Percentiles rank a stretch among this genome's conserved stretches.
Evolutionary conservation across 2,797 vertebrate species (phyloP).

Genomic region (Spizella passerina): DNA sequence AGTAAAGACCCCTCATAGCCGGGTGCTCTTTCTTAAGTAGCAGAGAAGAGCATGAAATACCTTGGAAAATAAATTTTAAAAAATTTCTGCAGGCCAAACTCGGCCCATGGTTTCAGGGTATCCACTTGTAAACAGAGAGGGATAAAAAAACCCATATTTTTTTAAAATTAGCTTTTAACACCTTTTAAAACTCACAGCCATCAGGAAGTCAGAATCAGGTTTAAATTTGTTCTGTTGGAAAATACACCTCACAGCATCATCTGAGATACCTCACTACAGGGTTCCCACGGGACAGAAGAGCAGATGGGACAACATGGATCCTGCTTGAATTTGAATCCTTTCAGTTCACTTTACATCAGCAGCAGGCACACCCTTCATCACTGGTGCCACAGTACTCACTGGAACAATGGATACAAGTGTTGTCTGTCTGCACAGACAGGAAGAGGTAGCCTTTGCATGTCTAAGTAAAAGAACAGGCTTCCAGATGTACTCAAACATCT

Average conservation of each 20-base stretch:
- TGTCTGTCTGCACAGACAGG: background rate
- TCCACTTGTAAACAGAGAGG: background rate
- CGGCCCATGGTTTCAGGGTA: background rate
- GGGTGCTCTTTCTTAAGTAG: background rate
- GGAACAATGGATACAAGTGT: background rate
- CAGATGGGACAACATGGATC: background rate
- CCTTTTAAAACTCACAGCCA: background rate
- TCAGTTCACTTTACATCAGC: background rate
- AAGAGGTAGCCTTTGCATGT: background rate
- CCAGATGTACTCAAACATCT: constrained; percentile 7
- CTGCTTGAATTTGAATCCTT: background rate
- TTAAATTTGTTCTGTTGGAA: background rate
- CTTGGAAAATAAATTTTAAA: background rate
- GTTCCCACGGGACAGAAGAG: background rate
- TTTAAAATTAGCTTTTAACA: background rate
- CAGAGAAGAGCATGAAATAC: background rate
- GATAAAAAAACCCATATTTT: background rate
- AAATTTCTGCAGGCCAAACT: background rate
- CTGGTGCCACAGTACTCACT: background rate
- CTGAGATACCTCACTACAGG: background rate
- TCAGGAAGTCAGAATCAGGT: background rate
- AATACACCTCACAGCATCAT: background rate
- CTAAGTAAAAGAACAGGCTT: background rate
- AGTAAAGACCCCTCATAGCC: background rate
- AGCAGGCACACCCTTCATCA: background rate